Evolutionary conservation across 2,797 vertebrate species (phyloP).

Genomic region (Danio aesculapii): DNA sequence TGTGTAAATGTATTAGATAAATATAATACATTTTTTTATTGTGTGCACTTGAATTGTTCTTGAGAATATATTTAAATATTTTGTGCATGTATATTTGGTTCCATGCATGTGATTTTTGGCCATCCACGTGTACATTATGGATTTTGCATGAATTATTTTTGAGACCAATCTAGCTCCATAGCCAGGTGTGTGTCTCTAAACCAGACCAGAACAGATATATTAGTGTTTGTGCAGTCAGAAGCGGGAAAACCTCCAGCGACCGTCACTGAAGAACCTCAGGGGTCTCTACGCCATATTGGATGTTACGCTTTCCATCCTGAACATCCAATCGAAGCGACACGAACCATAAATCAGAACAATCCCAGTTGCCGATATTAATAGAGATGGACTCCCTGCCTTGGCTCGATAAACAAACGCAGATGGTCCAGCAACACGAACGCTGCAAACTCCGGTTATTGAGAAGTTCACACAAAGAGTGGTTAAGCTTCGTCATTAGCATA

Average conservation of each 20-base stretch:
- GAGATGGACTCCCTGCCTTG: slow-evolving; percentile 53
- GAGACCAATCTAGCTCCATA: slow-evolving; percentile 48
- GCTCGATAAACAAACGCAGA: slow-evolving; percentile 65
- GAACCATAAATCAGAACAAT: slow-evolving; percentile 64
- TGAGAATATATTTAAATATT: too few species aligned
- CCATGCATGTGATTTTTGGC: too few species aligned
- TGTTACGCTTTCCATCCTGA: slow-evolving; percentile 49
- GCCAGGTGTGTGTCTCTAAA: slow-evolving; percentile 72
- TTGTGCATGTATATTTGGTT: too few species aligned
- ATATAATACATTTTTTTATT: too few species aligned
- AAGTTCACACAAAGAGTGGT: slow-evolving; percentile 1
- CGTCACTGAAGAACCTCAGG: slow-evolving; percentile 60
- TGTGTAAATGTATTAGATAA: too few species aligned
- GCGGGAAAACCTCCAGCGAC: neutral
- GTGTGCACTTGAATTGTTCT: too few species aligned
- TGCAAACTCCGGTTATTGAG: slow-evolving; percentile 37
- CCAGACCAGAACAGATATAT: neutral
- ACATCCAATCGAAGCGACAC: slow-evolving; percentile 44
- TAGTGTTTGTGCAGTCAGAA: neutral
- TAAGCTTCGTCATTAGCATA: slow-evolving; percentile 28
- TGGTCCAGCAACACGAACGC: slow-evolving; percentile 48
- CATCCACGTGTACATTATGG: too few species aligned
- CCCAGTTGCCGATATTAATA: slow-evolving; percentile 66
- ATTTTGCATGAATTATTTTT: too few species aligned
- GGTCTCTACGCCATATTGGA: slow-evolving; percentile 54